These are phyloP conservation scores for Cataglyphis livida DNA, from an alignment of 2,888 invertebrate species.

Conservation along the genomic window DNA sequence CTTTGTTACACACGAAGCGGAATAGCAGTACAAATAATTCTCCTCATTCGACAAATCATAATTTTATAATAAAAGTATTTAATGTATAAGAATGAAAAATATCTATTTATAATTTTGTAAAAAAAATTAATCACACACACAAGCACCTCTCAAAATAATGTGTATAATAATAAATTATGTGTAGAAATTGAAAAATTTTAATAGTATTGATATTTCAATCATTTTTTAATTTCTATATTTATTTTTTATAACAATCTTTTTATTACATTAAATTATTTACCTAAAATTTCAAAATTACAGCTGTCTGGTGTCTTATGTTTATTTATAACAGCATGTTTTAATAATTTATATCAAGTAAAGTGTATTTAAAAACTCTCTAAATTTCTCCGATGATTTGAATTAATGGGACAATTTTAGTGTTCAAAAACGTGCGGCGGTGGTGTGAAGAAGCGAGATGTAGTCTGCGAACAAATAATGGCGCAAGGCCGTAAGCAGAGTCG, in stretches of 20 bases:
- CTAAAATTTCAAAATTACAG: neutral
- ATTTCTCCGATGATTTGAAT: neutral
- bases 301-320: neutral
- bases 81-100: neutral
- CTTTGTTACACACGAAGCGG: neutral
- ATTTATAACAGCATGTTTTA: neutral
- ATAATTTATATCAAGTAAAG: neutral
- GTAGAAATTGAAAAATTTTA: neutral
- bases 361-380: neutral
- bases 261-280: neutral
- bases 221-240: neutral
- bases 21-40: neutral
- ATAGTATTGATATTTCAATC: neutral
- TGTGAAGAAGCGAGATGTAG: slow-evolving; percentile 92
- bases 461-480: slow-evolving; percentile 96
- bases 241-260: neutral
- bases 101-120: neutral
- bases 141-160: neutral
- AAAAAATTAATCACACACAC: neutral
- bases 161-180: neutral
- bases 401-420: slow-evolving; percentile 87
- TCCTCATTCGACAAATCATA: neutral
- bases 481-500: slow-evolving; percentile 95
- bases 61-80: neutral
- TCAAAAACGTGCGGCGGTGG: slow-evolving; percentile 97